Evolutionary conservation across 2,888 invertebrate genomes (phyloP).

Genomic region (Celastrina argiolus): DNA sequence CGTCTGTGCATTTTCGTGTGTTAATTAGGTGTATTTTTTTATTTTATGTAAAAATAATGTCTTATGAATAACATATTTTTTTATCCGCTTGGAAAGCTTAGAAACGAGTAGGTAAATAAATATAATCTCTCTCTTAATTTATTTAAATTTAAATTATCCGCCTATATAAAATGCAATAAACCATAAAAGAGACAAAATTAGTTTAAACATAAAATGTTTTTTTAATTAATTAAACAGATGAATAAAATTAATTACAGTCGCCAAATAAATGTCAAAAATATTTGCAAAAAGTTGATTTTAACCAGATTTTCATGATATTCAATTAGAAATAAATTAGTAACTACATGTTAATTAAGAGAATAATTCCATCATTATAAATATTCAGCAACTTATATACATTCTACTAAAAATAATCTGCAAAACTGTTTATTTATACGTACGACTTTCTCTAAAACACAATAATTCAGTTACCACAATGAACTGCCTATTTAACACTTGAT

Average conservation of each 20-base stretch:
- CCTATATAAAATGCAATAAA: not conserved
- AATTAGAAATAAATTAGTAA: too few species aligned
- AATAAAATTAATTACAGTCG: slow-evolving; percentile 1
- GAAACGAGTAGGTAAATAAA: not conserved
- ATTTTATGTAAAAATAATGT: not conserved
- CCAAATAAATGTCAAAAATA: not conserved
- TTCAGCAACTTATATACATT: too few species aligned
- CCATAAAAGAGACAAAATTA: slow-evolving; percentile 2
- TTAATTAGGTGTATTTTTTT: not conserved
- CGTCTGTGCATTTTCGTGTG: not conserved
- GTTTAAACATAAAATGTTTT: slow-evolving; percentile 1
- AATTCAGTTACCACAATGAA: too few species aligned
- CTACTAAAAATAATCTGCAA: too few species aligned
- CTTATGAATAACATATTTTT: not conserved
- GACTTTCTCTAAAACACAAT: too few species aligned
- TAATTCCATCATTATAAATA: too few species aligned
- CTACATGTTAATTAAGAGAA: too few species aligned
- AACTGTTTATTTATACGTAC: too few species aligned
- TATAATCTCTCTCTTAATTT: not conserved
- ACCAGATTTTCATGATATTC: not conserved
- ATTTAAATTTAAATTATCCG: not conserved
- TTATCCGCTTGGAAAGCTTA: not conserved
- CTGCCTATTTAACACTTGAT: too few species aligned
- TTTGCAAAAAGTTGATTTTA: not conserved
- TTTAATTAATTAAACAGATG: not conserved